Conservation (phyloP, 2,888 invertebrate genomes). For the Drosophila meridiana region DNA sequence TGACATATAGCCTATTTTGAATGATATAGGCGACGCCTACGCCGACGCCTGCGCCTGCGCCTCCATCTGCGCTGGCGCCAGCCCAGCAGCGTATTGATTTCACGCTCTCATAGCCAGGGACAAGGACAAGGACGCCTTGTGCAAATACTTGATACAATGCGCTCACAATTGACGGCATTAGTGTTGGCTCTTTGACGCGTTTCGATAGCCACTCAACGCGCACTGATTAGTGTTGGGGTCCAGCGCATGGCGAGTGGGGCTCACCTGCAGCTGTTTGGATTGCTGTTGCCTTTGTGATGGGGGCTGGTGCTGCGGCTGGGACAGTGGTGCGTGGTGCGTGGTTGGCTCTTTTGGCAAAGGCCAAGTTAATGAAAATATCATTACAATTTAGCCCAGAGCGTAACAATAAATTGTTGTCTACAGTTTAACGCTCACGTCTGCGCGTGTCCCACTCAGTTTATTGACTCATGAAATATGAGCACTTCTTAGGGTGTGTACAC, state of each 20-base stretch:
- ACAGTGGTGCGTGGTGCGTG: slow-evolving; percentile 69
- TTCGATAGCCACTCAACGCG: slow-evolving; percentile 70
- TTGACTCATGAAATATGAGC: slow-evolving; percentile 81
- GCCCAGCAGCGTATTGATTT: slow-evolving; percentile 49
- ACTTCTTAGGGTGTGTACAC: slow-evolving; percentile 73
- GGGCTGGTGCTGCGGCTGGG: slow-evolving; percentile 1
- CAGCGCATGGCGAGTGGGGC: slow-evolving; percentile 25
- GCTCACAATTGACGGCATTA: slow-evolving; percentile 67
- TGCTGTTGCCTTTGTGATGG: slow-evolving; percentile 35
- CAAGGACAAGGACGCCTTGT: slow-evolving; percentile 80
- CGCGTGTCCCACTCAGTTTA: slow-evolving; percentile 64
- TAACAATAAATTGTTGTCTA: slow-evolving; percentile 58
- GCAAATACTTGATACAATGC: slow-evolving; percentile 65
- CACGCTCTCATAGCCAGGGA: slow-evolving; percentile 59
- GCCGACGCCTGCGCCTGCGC: background rate
- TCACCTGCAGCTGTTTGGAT: slow-evolving; percentile 61
- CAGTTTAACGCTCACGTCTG: slow-evolving; percentile 37
- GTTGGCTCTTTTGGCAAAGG: slow-evolving; percentile 71
- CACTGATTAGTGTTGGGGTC: slow-evolving; percentile 60
- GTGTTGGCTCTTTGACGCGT: slow-evolving; percentile 65
- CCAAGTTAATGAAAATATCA: slow-evolving; percentile 81
- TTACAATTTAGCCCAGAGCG: slow-evolving; percentile 76
- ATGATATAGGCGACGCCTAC: slow-evolving; percentile 7
- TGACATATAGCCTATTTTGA: slow-evolving; percentile 3
- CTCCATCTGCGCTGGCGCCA: slow-evolving; percentile 4